Base-by-base conservation (phyloP, 2,888 invertebrate genomes). In the Smittia aterrima region DNA sequence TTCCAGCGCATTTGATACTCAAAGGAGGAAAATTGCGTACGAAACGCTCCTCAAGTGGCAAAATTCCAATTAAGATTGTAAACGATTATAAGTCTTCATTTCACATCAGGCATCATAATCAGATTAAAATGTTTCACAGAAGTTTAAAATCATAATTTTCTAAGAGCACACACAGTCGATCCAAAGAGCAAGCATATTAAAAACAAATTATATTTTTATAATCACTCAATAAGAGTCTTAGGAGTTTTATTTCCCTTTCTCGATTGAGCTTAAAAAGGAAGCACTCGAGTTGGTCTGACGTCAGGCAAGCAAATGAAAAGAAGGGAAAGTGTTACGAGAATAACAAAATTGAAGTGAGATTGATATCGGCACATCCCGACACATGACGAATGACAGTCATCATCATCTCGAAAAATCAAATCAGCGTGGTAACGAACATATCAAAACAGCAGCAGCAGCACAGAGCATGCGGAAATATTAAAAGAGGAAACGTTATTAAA, bases 161-260 rank as follows among this genome's bases (percentile, higher is more conserved):
- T 70, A 54, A 54, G 41, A 53, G 20, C 20, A 70, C 16, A 70
- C 22, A 68, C 24, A 68, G 7, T 38, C 24, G 58, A 58, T 25
- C 25, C 16, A 6, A 24, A 64, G 4, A 64, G 41, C 41, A n/a
- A 70, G 54, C 53, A 70, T 25, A 70, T 70, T 70, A 70, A 70
- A 70, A 70, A 70, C 70, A 70, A 70, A 70, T 70, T 70, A 70
- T 54, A 54, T 54, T 54, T 70, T 67, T 70, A 41, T 68, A 70
- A 70, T 70, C 47, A 70, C 70, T 70, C 70, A 70, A 70, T 70
- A 70, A 70, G 70, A 70, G 53, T 70, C 70, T 70, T 70, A 70
- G 20, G 53, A 68, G 4, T 58, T 58, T 58, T n/a, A n/a, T 58
- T 58, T 58, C 20, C 58, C 58, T 58, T 58, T 58, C 58, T 58